Base-by-base conservation (phyloP, 2,888 invertebrate species). In the Dolichopus griseipennis region DNA sequence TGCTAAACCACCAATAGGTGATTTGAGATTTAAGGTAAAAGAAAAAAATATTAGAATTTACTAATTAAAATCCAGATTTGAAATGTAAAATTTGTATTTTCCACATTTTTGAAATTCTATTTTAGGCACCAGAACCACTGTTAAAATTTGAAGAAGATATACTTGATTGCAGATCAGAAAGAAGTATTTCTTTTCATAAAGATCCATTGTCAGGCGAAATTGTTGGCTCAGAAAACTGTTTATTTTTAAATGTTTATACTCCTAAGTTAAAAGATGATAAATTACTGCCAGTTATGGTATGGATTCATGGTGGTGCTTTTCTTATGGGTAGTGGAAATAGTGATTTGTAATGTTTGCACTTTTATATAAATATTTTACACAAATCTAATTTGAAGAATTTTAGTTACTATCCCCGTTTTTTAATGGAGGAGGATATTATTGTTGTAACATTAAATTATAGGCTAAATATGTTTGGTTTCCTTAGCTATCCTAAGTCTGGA, bases 1-100 rank as follows among this genome's bases (percentile, higher is more conserved):
- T 73, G 86, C 86, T 1, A 82, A 83, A 69, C 84, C 86, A 27
- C 86, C 86, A 20, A 65, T 85, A 34, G 84, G 80, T 1, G 73
- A 77, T 6, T 71, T 83, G 6, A 74, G 82, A 65, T 83, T 80
- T 68, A 75, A 76, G 72, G 82, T 82, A 75, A 73, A 72, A 68
- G 3, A 4, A 27, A 27, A 27, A 27, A 27, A 4, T 27, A 27
- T 27, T 27, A 27, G 5, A 5, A 5, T 27, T 27, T 27, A 27
- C 27, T 27, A 27, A 4, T 4, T 4, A 27, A 27, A 4, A 8
- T 7, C 0, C 20, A 43, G 2, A 2, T 27, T 5, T 27, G n/a
- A 61, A 20, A 20, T 61, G 20, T n/a, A 61, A 62, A 22, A 9
- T 62, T 20, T 22, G 2, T 62, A 15, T 1, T 12, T 62, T 21